Conservation (phyloP, 2,888 invertebrate genomes). For the Tetropium fuscum region DNA sequence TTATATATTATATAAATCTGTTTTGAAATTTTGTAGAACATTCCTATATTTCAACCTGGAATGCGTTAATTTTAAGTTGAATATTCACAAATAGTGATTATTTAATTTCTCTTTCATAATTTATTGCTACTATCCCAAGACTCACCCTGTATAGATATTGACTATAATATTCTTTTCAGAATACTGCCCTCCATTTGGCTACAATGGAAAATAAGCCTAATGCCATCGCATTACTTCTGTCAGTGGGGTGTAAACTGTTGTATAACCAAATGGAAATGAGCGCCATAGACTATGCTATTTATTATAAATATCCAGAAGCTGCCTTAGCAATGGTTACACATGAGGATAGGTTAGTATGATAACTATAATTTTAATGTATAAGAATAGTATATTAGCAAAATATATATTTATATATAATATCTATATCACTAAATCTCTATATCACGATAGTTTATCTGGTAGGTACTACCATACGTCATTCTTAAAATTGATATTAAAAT, state of each 20-base stretch:
- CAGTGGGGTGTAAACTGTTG: slow-evolving; percentile 79
- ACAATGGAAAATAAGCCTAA: slow-evolving; percentile 87
- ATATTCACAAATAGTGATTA: too few species aligned
- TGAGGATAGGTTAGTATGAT: slow-evolving; percentile 71
- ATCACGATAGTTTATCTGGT: too few species aligned
- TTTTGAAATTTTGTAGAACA: neutral
- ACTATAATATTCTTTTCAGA: slow-evolving; percentile 67
- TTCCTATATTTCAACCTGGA: too few species aligned
- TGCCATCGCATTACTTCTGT: slow-evolving; percentile 80
- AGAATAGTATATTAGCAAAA: too few species aligned
- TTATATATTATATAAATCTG: neutral
- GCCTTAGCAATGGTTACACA: slow-evolving; percentile 89
- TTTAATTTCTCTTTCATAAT: too few species aligned
- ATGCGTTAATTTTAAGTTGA: too few species aligned
- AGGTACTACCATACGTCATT: too few species aligned
- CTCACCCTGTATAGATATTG: neutral
- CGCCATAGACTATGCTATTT: slow-evolving; percentile 93
- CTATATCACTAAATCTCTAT: too few species aligned
- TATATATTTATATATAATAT: too few species aligned
- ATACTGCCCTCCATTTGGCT: slow-evolving; percentile 87
- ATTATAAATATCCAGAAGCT: slow-evolving; percentile 87
- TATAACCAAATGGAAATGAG: slow-evolving; percentile 84
- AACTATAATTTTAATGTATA: too few species aligned
- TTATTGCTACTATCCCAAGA: too few species aligned
- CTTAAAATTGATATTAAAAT: too few species aligned